phyloP scores from a whole-genome alignment of 2,113 vertebrate species.

The Enhydra lutris region DNA sequence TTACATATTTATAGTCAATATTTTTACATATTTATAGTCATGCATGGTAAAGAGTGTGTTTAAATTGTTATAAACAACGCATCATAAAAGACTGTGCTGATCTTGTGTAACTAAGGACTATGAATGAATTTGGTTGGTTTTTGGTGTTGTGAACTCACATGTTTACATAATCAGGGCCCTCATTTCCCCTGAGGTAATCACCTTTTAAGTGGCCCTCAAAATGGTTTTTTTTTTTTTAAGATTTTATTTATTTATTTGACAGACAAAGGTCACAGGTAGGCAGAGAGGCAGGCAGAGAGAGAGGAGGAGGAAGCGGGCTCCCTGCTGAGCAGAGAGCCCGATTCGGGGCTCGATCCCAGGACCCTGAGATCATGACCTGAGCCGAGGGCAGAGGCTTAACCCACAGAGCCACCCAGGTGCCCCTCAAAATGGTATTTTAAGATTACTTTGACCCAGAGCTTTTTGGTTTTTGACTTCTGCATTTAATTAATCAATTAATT shows the following conservation, averaged over 20 bases:
- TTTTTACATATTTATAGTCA: slow-evolving; percentile 69
- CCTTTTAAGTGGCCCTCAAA: slow-evolving; percentile 66
- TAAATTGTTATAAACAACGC: slow-evolving; percentile 63
- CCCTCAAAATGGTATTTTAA: slow-evolving; percentile 65
- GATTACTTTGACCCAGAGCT: slow-evolving; percentile 58
- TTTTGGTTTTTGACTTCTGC: slow-evolving; percentile 71
- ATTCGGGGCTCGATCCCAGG: too few relatives aligned
- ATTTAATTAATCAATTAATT: slow-evolving; percentile 53
- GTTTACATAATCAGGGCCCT: slow-evolving; percentile 69
- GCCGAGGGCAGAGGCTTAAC: too few relatives aligned
- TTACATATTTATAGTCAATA: slow-evolving; percentile 25
- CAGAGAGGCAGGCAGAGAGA: too few relatives aligned
- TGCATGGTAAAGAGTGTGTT: slow-evolving; percentile 71
- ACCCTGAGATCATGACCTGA: too few relatives aligned
- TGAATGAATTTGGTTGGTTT: slow-evolving; percentile 68
- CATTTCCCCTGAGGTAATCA: slow-evolving; percentile 52
- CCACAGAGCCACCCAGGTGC: too few relatives aligned
- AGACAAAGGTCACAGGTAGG: too few relatives aligned
- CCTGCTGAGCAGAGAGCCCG: too few relatives aligned
- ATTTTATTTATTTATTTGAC: too few relatives aligned
- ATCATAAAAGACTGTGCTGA: slow-evolving; percentile 60
- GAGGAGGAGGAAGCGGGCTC: too few relatives aligned
- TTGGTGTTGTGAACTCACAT: slow-evolving; percentile 64
- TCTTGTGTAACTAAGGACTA: slow-evolving; percentile 56
- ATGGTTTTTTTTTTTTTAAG: not conserved